phyloP scores from a whole-genome alignment of 2,113 vertebrate genomes.

The Suncus etruscus region DNA sequence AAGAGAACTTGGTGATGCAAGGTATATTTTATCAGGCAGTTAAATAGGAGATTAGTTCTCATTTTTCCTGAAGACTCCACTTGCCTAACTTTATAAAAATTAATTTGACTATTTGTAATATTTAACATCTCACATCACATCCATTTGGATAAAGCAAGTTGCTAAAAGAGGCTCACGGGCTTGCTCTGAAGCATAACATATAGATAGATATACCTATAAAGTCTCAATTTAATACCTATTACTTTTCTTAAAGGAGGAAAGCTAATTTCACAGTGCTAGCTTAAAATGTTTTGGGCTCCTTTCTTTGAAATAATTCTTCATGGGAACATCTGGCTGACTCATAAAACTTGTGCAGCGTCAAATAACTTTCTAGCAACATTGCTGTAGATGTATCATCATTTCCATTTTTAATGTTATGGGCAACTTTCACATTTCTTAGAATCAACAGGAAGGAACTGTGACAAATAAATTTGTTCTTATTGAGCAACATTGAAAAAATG shows the following conservation, averaged over 20 bases:
- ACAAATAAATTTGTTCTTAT: slow-evolving; percentile 73
- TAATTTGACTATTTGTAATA: slow-evolving; percentile 36
- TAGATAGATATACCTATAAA: slow-evolving; percentile 39
- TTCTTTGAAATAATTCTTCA: slow-evolving; percentile 85
- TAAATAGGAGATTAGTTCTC: not conserved
- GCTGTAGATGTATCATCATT: slow-evolving; percentile 76
- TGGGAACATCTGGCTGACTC: slow-evolving; percentile 81
- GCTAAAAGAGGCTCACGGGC: not conserved
- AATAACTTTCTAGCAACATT: slow-evolving; percentile 81
- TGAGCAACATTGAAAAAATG: slow-evolving; percentile 68
- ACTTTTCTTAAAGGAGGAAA: slow-evolving; percentile 76
- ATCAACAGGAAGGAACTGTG: slow-evolving; percentile 70
- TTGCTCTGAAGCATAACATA: not conserved
- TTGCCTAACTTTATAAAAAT: slow-evolving; percentile 43
- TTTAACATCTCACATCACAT: slow-evolving; percentile 64
- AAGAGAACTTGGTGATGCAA: not conserved
- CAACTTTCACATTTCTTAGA: slow-evolving; percentile 75
- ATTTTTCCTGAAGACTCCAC: slow-evolving; percentile 30
- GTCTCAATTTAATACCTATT: slow-evolving; percentile 64
- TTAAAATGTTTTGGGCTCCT: slow-evolving; percentile 69
- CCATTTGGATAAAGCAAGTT: slow-evolving; percentile 44
- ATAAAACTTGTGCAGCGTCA: slow-evolving; percentile 78
- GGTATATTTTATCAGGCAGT: slow-evolving; percentile 7
- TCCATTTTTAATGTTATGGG: slow-evolving; percentile 82
- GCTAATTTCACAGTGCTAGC: slow-evolving; percentile 82